Conservation (phyloP, 1,140 invertebrate species). For the Drosophila albomicans region DNA sequence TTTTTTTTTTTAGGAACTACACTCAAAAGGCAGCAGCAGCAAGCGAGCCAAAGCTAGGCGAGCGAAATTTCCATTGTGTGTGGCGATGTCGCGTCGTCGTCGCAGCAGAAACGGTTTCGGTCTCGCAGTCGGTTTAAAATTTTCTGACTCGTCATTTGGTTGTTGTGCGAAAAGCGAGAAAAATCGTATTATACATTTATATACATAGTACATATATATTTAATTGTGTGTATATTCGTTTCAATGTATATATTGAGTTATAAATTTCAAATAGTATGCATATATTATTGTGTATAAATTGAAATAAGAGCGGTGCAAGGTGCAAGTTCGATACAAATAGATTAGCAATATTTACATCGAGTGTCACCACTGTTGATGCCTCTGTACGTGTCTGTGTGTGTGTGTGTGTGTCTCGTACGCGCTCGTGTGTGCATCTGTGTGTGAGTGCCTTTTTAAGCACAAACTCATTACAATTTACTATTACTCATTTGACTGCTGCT, state of each 20-base stretch:
- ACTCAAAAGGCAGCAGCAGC: conserved; percentile 47
- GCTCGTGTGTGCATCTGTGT: conserved; percentile 41
- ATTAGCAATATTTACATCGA: conserved; percentile 51
- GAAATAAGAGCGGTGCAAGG: conserved; percentile 48
- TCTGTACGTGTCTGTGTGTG: conserved; percentile 33
- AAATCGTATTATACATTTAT: conserved; percentile 44
- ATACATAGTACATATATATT: conserved; percentile 32
- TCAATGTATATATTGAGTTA: conserved; percentile 60
- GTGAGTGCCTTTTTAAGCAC: conserved; percentile 47
- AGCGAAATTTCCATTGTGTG: conserved; percentile 85
- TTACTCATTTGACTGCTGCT: conserved; percentile 67
- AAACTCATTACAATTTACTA: conserved; percentile 66
- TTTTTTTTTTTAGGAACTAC: conserved; percentile 35
- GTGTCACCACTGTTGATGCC: conserved; percentile 14
- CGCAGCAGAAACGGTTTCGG: conserved; percentile 54
- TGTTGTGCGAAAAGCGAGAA: conserved; percentile 72
- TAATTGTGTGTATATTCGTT: conserved; percentile 13
- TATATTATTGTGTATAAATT: conserved; percentile 22
- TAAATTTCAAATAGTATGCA: conserved; percentile 70
- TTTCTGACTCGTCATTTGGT: conserved; percentile 82
- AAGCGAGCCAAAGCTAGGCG: conserved; percentile 73
- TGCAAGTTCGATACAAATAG: conserved; percentile 53
- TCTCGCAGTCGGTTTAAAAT: conserved; percentile 78
- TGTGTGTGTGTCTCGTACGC: conserved; percentile 32
- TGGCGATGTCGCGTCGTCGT: conserved; percentile 71